These are phyloP conservation scores for Falco naumanni DNA, from an alignment of 2,797 vertebrate species.

Conservation along the genomic window DNA sequence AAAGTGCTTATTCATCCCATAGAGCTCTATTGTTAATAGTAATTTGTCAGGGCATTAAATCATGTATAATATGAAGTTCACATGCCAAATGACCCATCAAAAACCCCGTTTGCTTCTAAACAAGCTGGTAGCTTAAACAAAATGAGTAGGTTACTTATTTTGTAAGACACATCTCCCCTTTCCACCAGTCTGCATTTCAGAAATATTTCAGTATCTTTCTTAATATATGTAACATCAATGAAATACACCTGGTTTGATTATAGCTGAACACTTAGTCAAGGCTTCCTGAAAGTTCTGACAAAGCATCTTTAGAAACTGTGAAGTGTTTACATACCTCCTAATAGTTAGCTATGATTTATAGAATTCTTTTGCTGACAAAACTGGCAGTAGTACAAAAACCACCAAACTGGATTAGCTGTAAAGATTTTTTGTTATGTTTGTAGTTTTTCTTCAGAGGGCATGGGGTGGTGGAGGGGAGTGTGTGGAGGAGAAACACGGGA, in stretches of 20 bases:
- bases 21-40: not conserved
- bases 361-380: not conserved
- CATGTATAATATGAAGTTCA: not conserved
- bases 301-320: not conserved
- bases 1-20: not conserved
- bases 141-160: not conserved
- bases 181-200: not conserved
- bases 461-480: accelerated
- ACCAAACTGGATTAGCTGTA: not conserved
- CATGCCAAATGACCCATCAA: not conserved
- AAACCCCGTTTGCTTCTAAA: not conserved
- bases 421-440: not conserved
- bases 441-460: accelerated
- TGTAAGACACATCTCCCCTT: not conserved
- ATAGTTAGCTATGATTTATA: not conserved
- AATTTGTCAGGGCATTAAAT: not conserved
- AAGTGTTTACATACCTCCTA: not conserved
- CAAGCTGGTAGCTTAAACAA: not conserved
- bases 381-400: not conserved
- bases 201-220: not conserved
- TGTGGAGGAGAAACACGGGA: not conserved
- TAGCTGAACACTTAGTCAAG: not conserved
- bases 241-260: not conserved
- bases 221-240: not conserved
- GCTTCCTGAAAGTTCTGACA: not conserved